Conservation (phyloP, 1,140 invertebrate species). For the Lepidurus apus region DNA sequence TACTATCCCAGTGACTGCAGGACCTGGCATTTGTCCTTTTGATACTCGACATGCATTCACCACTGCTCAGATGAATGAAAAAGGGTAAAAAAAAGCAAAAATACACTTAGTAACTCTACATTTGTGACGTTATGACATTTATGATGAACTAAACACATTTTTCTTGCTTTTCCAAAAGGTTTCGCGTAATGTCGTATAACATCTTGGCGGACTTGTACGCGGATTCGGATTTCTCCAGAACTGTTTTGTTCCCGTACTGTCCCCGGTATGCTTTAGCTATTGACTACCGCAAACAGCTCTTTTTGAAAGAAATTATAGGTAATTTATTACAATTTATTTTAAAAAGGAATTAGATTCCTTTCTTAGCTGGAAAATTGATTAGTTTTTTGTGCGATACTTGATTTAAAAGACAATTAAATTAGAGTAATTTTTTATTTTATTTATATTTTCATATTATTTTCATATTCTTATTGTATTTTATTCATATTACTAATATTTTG, state of each 20-base stretch:
- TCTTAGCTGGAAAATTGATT: not conserved
- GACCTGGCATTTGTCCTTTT: constrained; percentile 73
- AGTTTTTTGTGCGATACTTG: not conserved
- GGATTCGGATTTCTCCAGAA: constrained; percentile 67
- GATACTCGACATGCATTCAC: constrained; percentile 70
- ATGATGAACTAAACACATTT: constrained; percentile 24
- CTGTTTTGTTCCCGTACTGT: constrained; percentile 71
- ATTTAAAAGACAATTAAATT: not conserved
- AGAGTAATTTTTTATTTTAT: not conserved
- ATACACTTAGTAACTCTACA: not conserved
- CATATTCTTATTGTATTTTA: not conserved
- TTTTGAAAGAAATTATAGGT: constrained; percentile 77
- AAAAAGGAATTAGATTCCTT: not conserved
- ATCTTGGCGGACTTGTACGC: constrained; percentile 81
- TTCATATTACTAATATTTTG: constrained; percentile 27
- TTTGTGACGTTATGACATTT: not conserved
- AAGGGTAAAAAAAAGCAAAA: constrained; percentile 44
- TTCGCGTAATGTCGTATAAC: constrained; percentile 81
- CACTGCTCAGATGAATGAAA: constrained; percentile 47
- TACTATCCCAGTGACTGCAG: constrained; percentile 54
- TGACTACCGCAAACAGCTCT: constrained; percentile 77
- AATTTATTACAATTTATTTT: constrained; percentile 36
- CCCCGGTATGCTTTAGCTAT: constrained; percentile 67
- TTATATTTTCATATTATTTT: not conserved
- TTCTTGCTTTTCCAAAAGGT: constrained; percentile 51